Base-by-base conservation (phyloP, 2,113 vertebrate species). In the Elaphurus davidianus region DNA sequence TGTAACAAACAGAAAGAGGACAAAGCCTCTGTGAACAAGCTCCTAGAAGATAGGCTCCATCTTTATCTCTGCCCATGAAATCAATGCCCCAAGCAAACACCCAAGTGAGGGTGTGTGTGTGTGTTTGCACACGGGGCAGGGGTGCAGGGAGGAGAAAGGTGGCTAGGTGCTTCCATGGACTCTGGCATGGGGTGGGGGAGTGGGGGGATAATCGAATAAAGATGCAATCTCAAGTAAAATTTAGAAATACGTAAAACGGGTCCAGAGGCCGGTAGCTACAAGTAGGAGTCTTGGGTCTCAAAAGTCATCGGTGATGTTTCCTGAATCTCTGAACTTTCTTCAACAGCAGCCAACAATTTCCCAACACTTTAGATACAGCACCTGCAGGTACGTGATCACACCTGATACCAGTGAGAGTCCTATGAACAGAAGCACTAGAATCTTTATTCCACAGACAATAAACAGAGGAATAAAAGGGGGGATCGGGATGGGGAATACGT, bases 351-450 rank as follows among this genome's bases (percentile, higher is more conserved):
- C 88, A 74, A 4, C 27, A 45, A 7, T 5, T 3, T 36, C 54
- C 28, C 59, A n/a, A 45, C 12, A 9, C 43, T 71, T 74, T 14
- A 7, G 45, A 62, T 9, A n/a, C 0, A 9, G 89, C 3, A 0
- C 6, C 7, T 23, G n/a, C 5, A 7, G 54, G 16, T 1, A 15
- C 0, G 1, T 21, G 54, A 50, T 6, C 57, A 50, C 23, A 27
- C 33, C 17, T 8, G 25, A 71, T 12, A n/a, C 54, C 2, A 40
- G 45, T 5, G 5, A 30, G 28, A 40, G 33, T 21, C 27, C 25
- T 13, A 52, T 2, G 5, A 40, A 43, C 25, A 50, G 30, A 71
- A 90, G n/a, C 76, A 45, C 43, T 16, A 83, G 78, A 45, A 62
- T 45, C 55, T 55, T 79, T 25, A 16, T 12, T 36, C 60, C 36